Evolutionary conservation across 2,113 vertebrate species (phyloP).

Genomic region (Todiramphus chloris): DNA sequence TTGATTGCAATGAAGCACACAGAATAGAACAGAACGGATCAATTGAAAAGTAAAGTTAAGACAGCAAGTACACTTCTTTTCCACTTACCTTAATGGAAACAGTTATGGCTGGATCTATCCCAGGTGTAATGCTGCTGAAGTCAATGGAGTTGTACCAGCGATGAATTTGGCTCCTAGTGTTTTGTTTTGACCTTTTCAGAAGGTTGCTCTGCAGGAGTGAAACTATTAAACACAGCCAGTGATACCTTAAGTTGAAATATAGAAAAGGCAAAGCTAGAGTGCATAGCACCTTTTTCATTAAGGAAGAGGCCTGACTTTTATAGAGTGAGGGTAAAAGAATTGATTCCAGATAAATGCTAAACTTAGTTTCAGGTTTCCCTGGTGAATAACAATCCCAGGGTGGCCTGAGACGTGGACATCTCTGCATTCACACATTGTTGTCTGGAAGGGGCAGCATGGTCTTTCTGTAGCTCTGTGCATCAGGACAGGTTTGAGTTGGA

Average conservation of each 20-base stretch:
- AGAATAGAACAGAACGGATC: constrained; percentile 35
- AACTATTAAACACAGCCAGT: constrained; percentile 45
- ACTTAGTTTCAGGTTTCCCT: constrained; percentile 23
- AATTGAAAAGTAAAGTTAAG: constrained; percentile 65
- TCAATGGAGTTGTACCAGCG: constrained; percentile 47
- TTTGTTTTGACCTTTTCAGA: constrained; percentile 68
- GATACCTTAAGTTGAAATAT: background rate
- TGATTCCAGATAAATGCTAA: constrained; percentile 42
- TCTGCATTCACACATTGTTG: background rate
- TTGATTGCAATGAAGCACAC: constrained; percentile 45
- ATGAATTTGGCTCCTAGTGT: constrained; percentile 55
- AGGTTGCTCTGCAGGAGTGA: constrained; percentile 33
- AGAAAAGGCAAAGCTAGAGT: constrained; percentile 42
- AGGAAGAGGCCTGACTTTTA: constrained; percentile 24
- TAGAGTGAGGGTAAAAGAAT: background rate
- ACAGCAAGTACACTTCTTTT: constrained; percentile 60
- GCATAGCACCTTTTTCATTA: constrained; percentile 23
- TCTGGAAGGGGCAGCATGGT: background rate
- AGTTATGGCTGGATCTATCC: constrained; percentile 47
- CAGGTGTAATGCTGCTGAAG: constrained; percentile 45
- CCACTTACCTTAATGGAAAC: constrained; percentile 47
- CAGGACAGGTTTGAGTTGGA: background rate
- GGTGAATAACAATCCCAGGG: background rate
- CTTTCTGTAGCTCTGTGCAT: background rate
- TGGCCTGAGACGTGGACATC: background rate